These are phyloP conservation scores for Turdus rufiventris DNA, from an alignment of 2,113 vertebrate genomes.

Conservation along the genomic window DNA sequence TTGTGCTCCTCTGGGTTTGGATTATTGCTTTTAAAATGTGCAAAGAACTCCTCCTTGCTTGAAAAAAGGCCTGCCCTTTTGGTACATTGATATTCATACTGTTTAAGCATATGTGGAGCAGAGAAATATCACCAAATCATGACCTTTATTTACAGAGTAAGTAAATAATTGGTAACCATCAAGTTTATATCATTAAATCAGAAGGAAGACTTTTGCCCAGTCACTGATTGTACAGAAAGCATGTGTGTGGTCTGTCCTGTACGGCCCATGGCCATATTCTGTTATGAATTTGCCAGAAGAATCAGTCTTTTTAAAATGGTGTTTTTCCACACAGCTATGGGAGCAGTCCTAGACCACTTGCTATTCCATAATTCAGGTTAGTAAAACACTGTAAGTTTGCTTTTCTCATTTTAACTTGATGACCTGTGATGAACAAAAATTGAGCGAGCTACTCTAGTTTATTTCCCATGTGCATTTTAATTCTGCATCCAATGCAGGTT, in stretches of 20 bases:
- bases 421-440: slow-evolving; percentile 19
- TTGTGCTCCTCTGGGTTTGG: background rate
- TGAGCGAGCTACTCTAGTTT: background rate
- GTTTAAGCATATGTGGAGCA: background rate
- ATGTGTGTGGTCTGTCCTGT: background rate
- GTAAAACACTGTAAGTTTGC: slow-evolving; percentile 18
- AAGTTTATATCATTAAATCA: background rate
- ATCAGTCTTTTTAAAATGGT: background rate
- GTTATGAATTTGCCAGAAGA: background rate
- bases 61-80: background rate
- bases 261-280: background rate
- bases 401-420: slow-evolving; percentile 52
- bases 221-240: background rate
- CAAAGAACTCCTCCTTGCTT: background rate
- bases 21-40: background rate
- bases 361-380: slow-evolving; percentile 10
- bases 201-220: background rate
- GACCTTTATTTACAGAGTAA: background rate
- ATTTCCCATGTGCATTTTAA: slow-evolving; percentile 42
- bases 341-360: slow-evolving; percentile 7
- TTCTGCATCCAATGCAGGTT: slow-evolving; percentile 17
- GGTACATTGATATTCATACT: background rate
- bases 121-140: background rate
- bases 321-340: slow-evolving; percentile 24
- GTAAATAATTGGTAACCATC: background rate